Evolutionary conservation across 2,888 invertebrate genomes (phyloP).

Genomic region (Rambutsinella grinnellia): DNA sequence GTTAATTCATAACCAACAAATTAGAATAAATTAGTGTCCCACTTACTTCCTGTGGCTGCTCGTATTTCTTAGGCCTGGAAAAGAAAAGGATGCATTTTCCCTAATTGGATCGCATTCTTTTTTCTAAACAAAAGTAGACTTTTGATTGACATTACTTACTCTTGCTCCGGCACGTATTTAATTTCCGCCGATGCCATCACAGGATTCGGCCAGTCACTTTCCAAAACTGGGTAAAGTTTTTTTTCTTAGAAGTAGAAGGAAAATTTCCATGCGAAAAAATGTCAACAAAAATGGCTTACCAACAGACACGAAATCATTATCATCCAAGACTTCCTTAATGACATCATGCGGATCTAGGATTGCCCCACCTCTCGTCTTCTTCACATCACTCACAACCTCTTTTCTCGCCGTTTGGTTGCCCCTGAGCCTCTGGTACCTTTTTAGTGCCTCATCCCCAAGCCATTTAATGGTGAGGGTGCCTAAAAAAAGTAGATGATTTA

Average conservation of each 20-base stretch:
- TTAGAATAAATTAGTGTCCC: no score
- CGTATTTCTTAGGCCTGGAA: constrained; percentile 37
- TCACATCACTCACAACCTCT: constrained; percentile 71
- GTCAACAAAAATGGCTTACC: constrained; percentile 70
- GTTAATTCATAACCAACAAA: no score
- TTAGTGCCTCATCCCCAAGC: constrained; percentile 73
- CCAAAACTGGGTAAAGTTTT: constrained; percentile 69
- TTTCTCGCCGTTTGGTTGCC: constrained; percentile 51
- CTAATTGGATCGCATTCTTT: no score
- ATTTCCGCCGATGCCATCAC: constrained; percentile 71
- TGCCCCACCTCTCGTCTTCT: constrained; percentile 74
- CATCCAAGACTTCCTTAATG: constrained; percentile 73
- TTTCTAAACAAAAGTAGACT: no score
- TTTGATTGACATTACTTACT: constrained; percentile 68
- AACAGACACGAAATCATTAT: constrained; percentile 75
- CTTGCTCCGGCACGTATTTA: constrained; percentile 71
- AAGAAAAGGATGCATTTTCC: constrained; percentile 2
- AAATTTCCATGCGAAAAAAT: constrained; percentile 22
- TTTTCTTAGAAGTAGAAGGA: background rate
- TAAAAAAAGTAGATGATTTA: no score
- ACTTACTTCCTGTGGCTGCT: constrained; percentile 39
- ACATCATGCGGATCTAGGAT: constrained; percentile 74
- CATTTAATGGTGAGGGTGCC: constrained; percentile 71
- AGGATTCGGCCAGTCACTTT: constrained; percentile 71
- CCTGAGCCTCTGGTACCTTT: constrained; percentile 70